Base-by-base conservation (phyloP, 2,797 vertebrate species). In the Coregonus suidteri region DNA sequence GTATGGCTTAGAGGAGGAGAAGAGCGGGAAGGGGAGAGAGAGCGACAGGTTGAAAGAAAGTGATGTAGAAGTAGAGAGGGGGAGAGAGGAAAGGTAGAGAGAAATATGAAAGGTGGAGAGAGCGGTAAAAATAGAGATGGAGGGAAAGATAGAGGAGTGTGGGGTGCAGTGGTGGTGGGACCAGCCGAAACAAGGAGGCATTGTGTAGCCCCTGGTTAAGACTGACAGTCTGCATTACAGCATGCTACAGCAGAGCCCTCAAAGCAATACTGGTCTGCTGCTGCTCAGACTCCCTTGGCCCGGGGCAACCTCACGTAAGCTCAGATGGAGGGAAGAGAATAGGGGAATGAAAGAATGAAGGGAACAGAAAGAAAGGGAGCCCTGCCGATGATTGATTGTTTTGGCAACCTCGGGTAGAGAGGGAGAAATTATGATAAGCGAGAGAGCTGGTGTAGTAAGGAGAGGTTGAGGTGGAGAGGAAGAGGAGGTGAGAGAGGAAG, bases 201-300 rank as follows among this genome's bases (percentile, higher is more conserved):
- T 93, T 93, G 91, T 93, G 87, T 86, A 64, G 86, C 85, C 54
- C 54, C 88, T 91, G 89, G 85, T 87, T 87, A 59, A 82, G 85
- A 88, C 88, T 92, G 90, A 91, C 91, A 91, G 88, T 90, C 87
- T 88, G 86, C 83, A 91, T 93, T 91, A 91, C 82, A 82, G 84
- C 88, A 91, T 80, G 89, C 89, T 89, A 89, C 86, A 91, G 80
- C 86, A 87, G 87, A 85, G 84, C 82, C 84, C 82, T 86, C 83
- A 87, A 82, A 88, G 88, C 88, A 81, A 84, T 71, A 81, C 83
- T 90, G 91, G 91, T 90, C 87, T 90, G 87, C 84, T 83, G 85
- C 87, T 83, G 81, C 79, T 83, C 75, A 79, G 82, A 82, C 84
- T 83, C 79, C 82, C 75, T 77, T n/a, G 56, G 56, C 56, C 56